A percentile compares a stretch with the other conserved stretches of the same genome.
These are phyloP conservation scores for Gymnothorax javanicus DNA, from an alignment of 2,797 vertebrate species.

Conservation along the genomic window DNA sequence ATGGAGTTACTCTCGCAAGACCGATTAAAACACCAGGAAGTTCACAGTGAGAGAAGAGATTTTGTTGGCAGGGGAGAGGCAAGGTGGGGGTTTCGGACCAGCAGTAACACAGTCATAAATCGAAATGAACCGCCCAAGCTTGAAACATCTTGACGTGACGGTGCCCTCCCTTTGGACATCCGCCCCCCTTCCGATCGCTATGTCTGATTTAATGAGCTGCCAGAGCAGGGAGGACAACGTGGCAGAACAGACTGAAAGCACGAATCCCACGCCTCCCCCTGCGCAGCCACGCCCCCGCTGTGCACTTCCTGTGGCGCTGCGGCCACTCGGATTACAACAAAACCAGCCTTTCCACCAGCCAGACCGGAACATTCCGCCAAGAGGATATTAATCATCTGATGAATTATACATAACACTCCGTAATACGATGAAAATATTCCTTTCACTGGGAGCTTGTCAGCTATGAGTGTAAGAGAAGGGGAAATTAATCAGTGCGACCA, in stretches of 20 bases:
- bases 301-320: not conserved
- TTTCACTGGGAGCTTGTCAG: constrained; percentile 10
- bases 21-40: not conserved
- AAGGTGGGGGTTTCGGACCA: not conserved
- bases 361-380: not conserved
- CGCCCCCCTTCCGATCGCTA: not conserved
- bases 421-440: constrained; percentile 27
- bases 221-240: constrained; percentile 29
- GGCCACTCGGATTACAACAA: not conserved
- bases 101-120: not conserved
- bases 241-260: constrained; percentile 26
- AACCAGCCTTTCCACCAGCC: not conserved
- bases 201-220: not conserved
- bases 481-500: constrained; percentile 3
- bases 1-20: not conserved
- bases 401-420: constrained; percentile 32
- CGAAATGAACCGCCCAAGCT: not conserved
- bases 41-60: not conserved
- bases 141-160: not conserved
- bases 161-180: not conserved
- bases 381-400: constrained; percentile 26
- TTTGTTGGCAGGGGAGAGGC: not conserved
- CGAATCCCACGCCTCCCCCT: not conserved
- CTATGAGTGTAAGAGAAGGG: not conserved
- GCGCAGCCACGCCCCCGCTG: not conserved